phyloP scores from a whole-genome alignment of 2,797 vertebrate species.

The Calcarius lapponicus region DNA sequence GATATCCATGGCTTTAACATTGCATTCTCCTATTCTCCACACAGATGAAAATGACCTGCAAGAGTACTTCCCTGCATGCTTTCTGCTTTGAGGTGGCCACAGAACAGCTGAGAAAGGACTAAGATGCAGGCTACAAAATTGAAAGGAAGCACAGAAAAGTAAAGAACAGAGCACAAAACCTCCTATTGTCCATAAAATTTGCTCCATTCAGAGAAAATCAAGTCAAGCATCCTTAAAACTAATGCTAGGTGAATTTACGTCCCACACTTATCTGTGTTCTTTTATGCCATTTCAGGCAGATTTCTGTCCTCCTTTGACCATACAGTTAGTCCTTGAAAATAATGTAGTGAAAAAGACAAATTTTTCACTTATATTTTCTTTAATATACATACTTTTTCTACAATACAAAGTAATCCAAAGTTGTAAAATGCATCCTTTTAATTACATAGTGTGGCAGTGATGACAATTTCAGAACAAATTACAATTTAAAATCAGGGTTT shows the following conservation, averaged over 20 bases:
- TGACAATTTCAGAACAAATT: background rate
- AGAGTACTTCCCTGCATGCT: background rate
- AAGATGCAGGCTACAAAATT: background rate
- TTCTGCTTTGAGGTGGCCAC: background rate
- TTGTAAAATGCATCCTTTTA: background rate
- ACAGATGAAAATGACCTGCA: background rate
- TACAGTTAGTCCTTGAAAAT: background rate
- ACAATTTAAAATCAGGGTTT: background rate
- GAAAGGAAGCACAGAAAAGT: background rate
- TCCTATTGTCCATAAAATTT: background rate
- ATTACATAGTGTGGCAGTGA: background rate
- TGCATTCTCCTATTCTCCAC: background rate
- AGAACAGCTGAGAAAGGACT: background rate
- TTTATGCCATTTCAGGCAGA: background rate
- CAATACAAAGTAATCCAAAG: background rate
- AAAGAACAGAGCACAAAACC: background rate
- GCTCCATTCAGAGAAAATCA: background rate
- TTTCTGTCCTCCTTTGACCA: background rate
- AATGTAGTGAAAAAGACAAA: background rate
- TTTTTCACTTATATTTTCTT: background rate
- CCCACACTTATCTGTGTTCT: background rate
- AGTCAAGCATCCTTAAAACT: background rate
- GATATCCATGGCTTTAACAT: background rate
- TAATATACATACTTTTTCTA: background rate
- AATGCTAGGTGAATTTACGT: background rate